phyloP scores from a whole-genome alignment of 2,113 vertebrate species.

The Equus quagga region DNA sequence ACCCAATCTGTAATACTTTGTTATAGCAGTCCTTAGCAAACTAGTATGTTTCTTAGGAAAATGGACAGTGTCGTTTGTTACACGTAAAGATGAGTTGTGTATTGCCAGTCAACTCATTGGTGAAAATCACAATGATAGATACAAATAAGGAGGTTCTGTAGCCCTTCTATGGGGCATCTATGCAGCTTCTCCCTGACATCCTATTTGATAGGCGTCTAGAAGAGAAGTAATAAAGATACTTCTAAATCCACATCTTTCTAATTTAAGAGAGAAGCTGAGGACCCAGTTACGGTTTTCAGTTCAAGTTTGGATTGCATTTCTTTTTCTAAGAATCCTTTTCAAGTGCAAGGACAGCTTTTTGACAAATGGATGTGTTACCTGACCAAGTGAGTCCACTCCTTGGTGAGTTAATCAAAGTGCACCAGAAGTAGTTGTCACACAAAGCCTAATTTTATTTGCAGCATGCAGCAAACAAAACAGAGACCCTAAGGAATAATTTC shows the following conservation, averaged over 20 bases:
- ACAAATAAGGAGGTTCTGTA: neutral
- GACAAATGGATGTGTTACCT: neutral
- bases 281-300: neutral
- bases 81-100: neutral
- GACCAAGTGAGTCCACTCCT: too few species aligned
- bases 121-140: neutral
- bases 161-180: neutral
- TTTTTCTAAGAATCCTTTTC: neutral
- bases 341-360: neutral
- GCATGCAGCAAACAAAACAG: too few species aligned
- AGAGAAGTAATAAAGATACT: neutral
- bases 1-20: neutral
- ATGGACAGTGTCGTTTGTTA: neutral
- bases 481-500: too few species aligned
- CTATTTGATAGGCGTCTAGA: neutral
- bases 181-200: neutral
- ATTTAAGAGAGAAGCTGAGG: neutral
- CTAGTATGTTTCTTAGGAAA: neutral
- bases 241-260: slow-evolving; percentile 2
- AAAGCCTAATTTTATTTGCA: too few species aligned
- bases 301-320: neutral
- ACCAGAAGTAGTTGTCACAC: too few species aligned
- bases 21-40: neutral
- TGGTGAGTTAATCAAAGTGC: too few species aligned
- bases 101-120: neutral